Percentiles rank a stretch among this genome's conserved stretches.
Evolutionary conservation across 2,113 vertebrate genomes (phyloP).

Genomic region (Brachyhypopomus gauderio): DNA sequence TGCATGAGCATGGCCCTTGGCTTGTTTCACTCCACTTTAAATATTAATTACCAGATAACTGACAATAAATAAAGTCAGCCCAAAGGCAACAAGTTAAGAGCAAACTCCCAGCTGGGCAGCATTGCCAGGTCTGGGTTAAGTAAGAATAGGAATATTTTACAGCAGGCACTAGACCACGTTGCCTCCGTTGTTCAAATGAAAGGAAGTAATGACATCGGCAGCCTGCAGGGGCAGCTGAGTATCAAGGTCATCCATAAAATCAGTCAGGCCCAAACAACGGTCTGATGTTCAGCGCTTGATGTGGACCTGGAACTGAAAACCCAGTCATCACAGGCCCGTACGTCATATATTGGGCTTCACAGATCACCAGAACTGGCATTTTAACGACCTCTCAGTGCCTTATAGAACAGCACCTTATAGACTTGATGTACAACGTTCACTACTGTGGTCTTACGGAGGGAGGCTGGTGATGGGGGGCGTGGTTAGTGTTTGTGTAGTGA

Average conservation of each 20-base stretch:
- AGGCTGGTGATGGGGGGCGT: not conserved
- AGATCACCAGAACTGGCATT: not conserved
- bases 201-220: not conserved
- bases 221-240: not conserved
- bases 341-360: not conserved
- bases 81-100: constrained; percentile 45
- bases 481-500: not conserved
- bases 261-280: not conserved
- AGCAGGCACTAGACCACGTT: not conserved
- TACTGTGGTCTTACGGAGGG: not conserved
- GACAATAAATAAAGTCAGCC: constrained; percentile 53
- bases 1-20: constrained; percentile 39
- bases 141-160: constrained; percentile 28
- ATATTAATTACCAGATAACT: constrained; percentile 52
- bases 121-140: constrained; percentile 17
- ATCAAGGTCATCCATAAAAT: not conserved
- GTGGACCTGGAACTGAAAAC: not conserved
- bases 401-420: not conserved
- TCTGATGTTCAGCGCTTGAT: not conserved
- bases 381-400: too few species aligned
- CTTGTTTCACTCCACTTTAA: constrained; percentile 41
- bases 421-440: not conserved
- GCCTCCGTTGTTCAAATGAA: not conserved
- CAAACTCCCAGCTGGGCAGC: constrained; percentile 32
- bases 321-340: not conserved